These are phyloP conservation scores for Manacus vitellinus DNA, from an alignment of 2,113 vertebrate species.

Conservation along the genomic window DNA sequence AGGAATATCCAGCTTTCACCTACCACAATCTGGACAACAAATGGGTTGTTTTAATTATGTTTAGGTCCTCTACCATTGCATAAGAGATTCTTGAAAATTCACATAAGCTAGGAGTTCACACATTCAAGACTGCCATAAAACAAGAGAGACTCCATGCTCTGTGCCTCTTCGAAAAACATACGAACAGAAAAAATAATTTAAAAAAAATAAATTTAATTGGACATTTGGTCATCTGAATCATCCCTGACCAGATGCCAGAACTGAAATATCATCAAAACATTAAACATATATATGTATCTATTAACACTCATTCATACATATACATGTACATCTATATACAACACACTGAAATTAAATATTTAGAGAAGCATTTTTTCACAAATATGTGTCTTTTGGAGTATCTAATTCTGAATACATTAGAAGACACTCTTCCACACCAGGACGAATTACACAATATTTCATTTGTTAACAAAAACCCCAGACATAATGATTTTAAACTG, in stretches of 20 bases:
- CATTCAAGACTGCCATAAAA: not conserved
- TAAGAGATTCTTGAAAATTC: not conserved
- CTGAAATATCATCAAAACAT: not conserved
- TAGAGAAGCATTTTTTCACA: not conserved
- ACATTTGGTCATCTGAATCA: not conserved
- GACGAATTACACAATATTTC: not conserved
- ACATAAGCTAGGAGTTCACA: not conserved
- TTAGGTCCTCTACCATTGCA: not conserved
- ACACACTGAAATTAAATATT: not conserved
- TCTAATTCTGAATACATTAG: not conserved
- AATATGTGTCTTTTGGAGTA: not conserved
- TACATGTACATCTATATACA: not conserved
- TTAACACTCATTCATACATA: not conserved
- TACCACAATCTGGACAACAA: not conserved
- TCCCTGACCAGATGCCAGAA: not conserved
- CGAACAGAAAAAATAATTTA: not conserved
- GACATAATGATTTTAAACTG: not conserved
- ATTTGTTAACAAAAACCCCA: not conserved
- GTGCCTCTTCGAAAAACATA: not conserved
- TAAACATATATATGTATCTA: not conserved
- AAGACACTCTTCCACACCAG: not conserved
- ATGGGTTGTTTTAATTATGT: not conserved
- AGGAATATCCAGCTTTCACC: not conserved
- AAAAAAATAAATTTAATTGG: not conserved
- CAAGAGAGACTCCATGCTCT: not conserved